Evolutionary conservation across 2,797 vertebrate species (phyloP), one percentile per base, ranked within the genome.

Genomic region (Sebastes minor): DNA sequence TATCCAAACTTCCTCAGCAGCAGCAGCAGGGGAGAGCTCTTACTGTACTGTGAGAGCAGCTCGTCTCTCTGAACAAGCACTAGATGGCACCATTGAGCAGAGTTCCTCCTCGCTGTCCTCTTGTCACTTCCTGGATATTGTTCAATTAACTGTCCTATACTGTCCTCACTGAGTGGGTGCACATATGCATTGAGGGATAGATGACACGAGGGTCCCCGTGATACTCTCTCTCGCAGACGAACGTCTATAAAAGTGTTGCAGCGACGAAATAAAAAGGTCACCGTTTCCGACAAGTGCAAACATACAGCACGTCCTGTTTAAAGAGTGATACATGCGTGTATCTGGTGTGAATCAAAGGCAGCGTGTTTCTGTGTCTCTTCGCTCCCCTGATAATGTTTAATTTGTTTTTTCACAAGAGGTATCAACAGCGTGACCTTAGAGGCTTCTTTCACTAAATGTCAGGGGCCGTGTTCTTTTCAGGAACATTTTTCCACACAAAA

Each of bases 81-180:
- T 96, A 96, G 96, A 95, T 96, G 95, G 93, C 95, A 95, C 89
- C 94, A 91, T 96, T 95, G 96, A 95, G 95, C 93, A 95, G 91
- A 71, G 88, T 88, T 95, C 91, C 75, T 74, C 46, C 49, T 63
- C 28, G 2, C 38, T 30, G 52, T 79, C 71, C 61, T 71, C 81
- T 76, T 87, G 83, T 89, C 81, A 79, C 60, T 75, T 89, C 82
- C 72, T 88, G 79, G 82, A 87, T 93, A 87, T 89, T 91, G 92
- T 92, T 91, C 88, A 93, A 91, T 93, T 94, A 92, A 78, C 78
- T 81, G 87, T 88, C 82, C 85, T 89, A 82, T 85, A 82, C 81
- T 81, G 88, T 92, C 87, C 89, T 92, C 84, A 68, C 42, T 62
- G 86, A 89, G 84, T 78, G 79, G 74, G 77, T 82, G 85, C 69